Conservation (phyloP, 2,797 vertebrate species). For the Clamator glandarius region DNA sequence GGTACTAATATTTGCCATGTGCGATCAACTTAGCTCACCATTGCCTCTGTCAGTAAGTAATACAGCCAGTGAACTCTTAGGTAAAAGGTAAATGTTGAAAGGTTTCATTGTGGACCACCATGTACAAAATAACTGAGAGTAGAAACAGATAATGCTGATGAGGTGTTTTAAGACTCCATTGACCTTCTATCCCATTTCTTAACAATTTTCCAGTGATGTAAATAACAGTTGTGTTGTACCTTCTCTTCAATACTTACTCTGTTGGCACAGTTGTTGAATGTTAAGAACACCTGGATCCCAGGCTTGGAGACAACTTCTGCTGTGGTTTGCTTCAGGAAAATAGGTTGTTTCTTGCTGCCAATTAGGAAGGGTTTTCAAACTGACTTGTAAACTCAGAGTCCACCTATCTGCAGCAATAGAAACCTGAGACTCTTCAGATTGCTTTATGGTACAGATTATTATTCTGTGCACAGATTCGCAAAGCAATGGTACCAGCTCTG, state of each 20-base stretch:
- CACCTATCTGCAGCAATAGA: slow-evolving; percentile 25
- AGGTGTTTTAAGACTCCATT: background rate
- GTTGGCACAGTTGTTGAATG: background rate
- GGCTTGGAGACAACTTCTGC: background rate
- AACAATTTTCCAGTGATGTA: background rate
- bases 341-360: slow-evolving; percentile 35
- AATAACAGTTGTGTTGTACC: background rate
- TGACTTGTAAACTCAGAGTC: background rate
- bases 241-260: background rate
- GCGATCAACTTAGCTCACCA: background rate
- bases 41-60: background rate
- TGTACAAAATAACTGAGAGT: background rate
- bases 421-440: slow-evolving; percentile 27
- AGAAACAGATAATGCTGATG: slow-evolving; percentile 32
- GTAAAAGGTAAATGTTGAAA: slow-evolving; percentile 28
- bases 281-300: background rate
- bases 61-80: background rate
- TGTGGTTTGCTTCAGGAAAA: slow-evolving; percentile 50
- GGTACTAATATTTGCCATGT: background rate
- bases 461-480: slow-evolving; percentile 55
- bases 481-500: slow-evolving; percentile 13
- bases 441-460: slow-evolving; percentile 35
- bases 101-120: background rate
- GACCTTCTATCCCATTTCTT: background rate
- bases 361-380: background rate